Percentiles rank a stretch among this genome's conserved stretches.
These are phyloP conservation scores for Rhagophthalmus giganteus DNA, from an alignment of 2,888 invertebrate species.

Conservation along the genomic window DNA sequence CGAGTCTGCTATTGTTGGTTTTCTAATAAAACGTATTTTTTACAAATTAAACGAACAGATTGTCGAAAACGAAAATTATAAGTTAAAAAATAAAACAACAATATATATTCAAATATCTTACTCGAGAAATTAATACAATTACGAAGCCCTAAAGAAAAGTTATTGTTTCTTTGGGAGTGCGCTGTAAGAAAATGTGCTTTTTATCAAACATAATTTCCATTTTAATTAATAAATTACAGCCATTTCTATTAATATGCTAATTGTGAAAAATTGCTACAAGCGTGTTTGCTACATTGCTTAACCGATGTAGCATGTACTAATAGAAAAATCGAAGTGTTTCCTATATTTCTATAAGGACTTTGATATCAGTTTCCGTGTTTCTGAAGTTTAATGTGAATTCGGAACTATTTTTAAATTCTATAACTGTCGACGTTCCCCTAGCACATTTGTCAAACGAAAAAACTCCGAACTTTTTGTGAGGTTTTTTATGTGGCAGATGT, in stretches of 20 bases:
- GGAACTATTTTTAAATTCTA: conserved; percentile 46
- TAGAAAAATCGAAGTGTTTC: conserved; percentile 9
- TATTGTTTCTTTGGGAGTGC: conserved; percentile 8
- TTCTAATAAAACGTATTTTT: too few species aligned
- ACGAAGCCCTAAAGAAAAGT: conserved; percentile 18
- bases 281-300: too few species aligned
- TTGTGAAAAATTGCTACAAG: conserved; percentile 19
- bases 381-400: conserved; percentile 39
- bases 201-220: conserved; percentile 39
- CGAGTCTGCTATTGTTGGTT: too few species aligned
- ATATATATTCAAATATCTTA: conserved; percentile 1
- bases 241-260: conserved; percentile 24
- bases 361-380: conserved; percentile 24
- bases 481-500: conserved; percentile 44
- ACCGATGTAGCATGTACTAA: conserved; percentile 4
- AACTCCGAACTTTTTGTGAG: conserved; percentile 36
- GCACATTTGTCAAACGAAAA: conserved; percentile 46
- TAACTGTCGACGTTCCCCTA: conserved; percentile 42
- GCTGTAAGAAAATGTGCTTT: conserved; percentile 28
- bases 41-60: too few species aligned
- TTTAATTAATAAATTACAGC: conserved; percentile 39
- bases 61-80: too few species aligned
- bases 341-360: conserved; percentile 18
- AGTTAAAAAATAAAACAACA: too few species aligned
- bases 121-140: conserved; percentile 20